phyloP scores from a whole-genome alignment of 2,797 vertebrate genomes.

The Bovichtus diacanthus region DNA sequence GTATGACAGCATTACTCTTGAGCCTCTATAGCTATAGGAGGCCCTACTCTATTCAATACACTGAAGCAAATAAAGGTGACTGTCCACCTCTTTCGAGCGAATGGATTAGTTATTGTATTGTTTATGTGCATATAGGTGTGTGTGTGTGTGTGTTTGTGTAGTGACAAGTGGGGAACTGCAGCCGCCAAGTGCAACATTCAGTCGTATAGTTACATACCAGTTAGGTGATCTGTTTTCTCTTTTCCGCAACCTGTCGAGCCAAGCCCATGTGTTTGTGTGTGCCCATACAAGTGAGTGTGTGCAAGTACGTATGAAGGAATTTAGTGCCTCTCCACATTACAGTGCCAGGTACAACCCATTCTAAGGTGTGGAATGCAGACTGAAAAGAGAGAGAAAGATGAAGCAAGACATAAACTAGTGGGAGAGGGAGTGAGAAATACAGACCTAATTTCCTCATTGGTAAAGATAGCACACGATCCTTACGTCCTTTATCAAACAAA shows the following conservation, averaged over 20 bases:
- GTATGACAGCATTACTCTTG: constrained; percentile 23
- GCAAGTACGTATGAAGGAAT: constrained; percentile 42
- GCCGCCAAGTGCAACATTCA: not conserved
- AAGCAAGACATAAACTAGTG: constrained; percentile 1
- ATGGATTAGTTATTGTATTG: constrained; percentile 20
- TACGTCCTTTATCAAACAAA: not conserved
- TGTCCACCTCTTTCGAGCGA: constrained; percentile 20
- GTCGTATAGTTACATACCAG: not conserved
- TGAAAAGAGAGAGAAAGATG: not conserved
- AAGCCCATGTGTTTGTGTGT: constrained; percentile 1
- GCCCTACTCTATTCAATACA: not conserved
- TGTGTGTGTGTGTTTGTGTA: not conserved
- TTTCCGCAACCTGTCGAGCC: constrained; percentile 15
- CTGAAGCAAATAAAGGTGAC: constrained; percentile 13
- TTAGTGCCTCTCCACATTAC: constrained; percentile 7
- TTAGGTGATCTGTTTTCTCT: constrained; percentile 13
- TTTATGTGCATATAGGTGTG: not conserved
- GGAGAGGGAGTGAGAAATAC: not conserved
- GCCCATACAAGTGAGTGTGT: not conserved
- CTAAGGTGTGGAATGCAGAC: constrained; percentile 57
- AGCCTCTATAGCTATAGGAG: not conserved
- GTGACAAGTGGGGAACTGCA: not conserved
- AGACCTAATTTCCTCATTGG: not conserved
- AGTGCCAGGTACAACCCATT: constrained; percentile 60
- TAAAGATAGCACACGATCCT: not conserved